A percentile compares a stretch with the other conserved stretches of the same genome.
These are phyloP conservation scores for Callospermophilus lateralis DNA, from an alignment of 2,113 vertebrate genomes.

Conservation along the genomic window DNA sequence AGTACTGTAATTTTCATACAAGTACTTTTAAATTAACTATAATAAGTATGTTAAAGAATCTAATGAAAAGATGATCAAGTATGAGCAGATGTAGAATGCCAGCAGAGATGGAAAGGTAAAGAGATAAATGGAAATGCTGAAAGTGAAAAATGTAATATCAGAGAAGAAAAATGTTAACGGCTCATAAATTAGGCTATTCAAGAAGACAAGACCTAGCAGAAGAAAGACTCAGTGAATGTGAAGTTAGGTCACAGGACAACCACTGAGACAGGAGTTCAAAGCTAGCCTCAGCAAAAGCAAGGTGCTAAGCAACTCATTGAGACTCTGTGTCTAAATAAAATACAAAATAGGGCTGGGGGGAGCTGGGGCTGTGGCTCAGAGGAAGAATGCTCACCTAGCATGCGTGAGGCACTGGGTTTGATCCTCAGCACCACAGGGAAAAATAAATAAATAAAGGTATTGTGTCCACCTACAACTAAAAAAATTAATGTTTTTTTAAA, in stretches of 20 bases:
- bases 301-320: too few relatives aligned
- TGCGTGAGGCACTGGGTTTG: too few relatives aligned
- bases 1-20: neutral
- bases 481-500: too few relatives aligned
- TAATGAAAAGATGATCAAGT: constrained; percentile 21
- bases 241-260: constrained; percentile 38
- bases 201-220: constrained; percentile 37
- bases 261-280: neutral
- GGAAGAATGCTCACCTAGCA: too few relatives aligned
- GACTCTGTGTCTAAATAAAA: too few relatives aligned
- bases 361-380: too few relatives aligned
- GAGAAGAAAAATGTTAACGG: neutral
- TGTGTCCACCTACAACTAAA: too few relatives aligned
- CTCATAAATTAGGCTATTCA: constrained; percentile 37
- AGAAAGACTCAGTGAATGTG: constrained; percentile 2
- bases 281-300: too few relatives aligned
- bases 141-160: constrained; percentile 43
- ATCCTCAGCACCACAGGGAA: too few relatives aligned
- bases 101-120: constrained; percentile 33
- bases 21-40: constrained; percentile 28
- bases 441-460: too few relatives aligned
- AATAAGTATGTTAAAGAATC: constrained; percentile 4
- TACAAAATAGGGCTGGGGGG: too few relatives aligned
- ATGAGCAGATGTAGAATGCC: constrained; percentile 7
- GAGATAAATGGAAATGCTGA: constrained; percentile 41